Evolutionary conservation across 2,797 vertebrate species (phyloP).

Genomic region (Pangasius sanitwongsei): DNA sequence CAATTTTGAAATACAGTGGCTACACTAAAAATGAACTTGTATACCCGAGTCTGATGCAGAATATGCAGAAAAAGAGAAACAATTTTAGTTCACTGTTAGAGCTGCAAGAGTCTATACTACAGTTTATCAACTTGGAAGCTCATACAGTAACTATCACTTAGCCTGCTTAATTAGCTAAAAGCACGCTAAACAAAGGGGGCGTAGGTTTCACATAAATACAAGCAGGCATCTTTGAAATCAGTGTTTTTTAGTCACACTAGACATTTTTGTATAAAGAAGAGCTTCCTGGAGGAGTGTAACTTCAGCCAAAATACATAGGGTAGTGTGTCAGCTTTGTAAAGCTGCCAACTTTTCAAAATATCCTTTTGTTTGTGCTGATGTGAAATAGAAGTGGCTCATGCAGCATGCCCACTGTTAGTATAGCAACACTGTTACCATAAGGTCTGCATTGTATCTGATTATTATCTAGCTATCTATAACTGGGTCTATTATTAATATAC

Average conservation of each 20-base stretch:
- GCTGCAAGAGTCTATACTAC: background rate
- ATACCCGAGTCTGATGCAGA: background rate
- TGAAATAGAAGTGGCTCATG: background rate
- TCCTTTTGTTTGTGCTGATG: constrained; percentile 21
- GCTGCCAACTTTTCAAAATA: background rate
- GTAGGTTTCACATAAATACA: background rate
- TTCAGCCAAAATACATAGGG: constrained; percentile 2
- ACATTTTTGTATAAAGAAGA: background rate
- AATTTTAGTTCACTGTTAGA: background rate
- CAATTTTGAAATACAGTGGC: background rate
- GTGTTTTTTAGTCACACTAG: background rate
- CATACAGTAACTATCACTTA: background rate
- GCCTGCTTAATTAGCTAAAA: constrained; percentile 3
- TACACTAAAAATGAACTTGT: background rate
- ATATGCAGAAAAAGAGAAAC: background rate
- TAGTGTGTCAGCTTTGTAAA: background rate
- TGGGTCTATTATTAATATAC: background rate
- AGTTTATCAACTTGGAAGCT: constrained; percentile 2
- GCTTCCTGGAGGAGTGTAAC: background rate
- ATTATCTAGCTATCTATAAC: background rate
- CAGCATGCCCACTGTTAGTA: background rate
- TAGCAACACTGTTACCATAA: background rate
- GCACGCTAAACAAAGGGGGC: background rate
- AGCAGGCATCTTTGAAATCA: background rate
- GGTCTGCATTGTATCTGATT: background rate